Evolutionary conservation across 2,797 vertebrate species (phyloP).

Genomic region (Stomatorhinus walkeri): DNA sequence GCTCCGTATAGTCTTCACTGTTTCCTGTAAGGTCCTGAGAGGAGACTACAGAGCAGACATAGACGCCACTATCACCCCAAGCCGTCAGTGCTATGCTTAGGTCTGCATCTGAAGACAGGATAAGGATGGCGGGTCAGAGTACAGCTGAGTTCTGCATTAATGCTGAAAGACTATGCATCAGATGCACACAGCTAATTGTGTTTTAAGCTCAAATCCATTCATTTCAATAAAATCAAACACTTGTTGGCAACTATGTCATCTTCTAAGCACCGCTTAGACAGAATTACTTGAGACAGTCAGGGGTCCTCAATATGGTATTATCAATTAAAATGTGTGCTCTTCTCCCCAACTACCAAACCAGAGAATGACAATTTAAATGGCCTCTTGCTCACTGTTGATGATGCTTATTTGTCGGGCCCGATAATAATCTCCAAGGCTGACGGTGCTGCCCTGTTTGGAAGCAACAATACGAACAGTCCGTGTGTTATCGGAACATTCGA

Average conservation of each 20-base stretch:
- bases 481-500: conserved; percentile 70
- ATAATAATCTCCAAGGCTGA: conserved; percentile 64
- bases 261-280: background rate
- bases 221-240: background rate
- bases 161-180: background rate
- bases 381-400: conserved; percentile 50
- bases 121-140: background rate
- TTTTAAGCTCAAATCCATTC: background rate
- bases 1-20: conserved; percentile 71
- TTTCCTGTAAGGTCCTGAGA: conserved; percentile 72
- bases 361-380: background rate
- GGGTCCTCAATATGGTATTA: background rate
- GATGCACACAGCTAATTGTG: background rate
- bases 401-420: conserved; percentile 78
- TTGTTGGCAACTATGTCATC: background rate
- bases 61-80: conserved; percentile 85
- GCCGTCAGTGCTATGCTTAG: conserved; percentile 73
- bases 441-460: conserved; percentile 63
- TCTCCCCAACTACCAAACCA: background rate
- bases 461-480: conserved; percentile 74
- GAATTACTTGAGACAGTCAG: background rate
- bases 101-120: conserved; percentile 62
- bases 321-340: background rate
- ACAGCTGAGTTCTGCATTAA: background rate
- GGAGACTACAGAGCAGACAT: conserved; percentile 68